These are phyloP conservation scores for Steromphala cineraria DNA, from an alignment of 2,888 invertebrate species.

Conservation along the genomic window DNA sequence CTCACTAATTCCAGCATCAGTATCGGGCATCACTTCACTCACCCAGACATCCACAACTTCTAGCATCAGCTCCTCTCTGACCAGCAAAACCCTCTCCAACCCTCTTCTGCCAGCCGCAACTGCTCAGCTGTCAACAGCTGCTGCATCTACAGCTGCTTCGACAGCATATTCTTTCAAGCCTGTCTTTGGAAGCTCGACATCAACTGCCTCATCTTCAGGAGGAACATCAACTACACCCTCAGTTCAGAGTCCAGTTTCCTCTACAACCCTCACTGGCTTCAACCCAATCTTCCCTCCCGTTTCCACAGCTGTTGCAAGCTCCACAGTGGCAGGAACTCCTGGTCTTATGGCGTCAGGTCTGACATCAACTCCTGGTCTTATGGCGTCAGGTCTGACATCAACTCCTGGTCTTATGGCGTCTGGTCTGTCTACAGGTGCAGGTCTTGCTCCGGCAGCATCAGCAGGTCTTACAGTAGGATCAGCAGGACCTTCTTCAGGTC, in stretches of 20 bases:
- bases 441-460: too few relatives aligned
- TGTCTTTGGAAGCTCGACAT: neutral
- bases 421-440: neutral
- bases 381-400: neutral
- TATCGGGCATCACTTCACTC: neutral
- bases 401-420: neutral
- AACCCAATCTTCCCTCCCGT: conserved; percentile 22
- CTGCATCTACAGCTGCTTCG: neutral
- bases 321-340: neutral
- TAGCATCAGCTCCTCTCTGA: neutral
- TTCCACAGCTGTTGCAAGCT: neutral
- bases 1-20: neutral
- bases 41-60: neutral
- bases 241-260: neutral
- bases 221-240: neutral
- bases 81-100: neutral
- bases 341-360: neutral
- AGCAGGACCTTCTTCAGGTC: neutral
- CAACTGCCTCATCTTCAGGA: neutral
- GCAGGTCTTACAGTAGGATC: neutral
- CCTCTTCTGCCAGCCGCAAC: neutral
- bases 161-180: neutral
- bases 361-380: neutral
- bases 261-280: conserved; percentile 20
- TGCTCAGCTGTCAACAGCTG: neutral